Evolutionary conservation across 2,797 vertebrate genomes (phyloP).

Genomic region (Schizopygopsis pylzovi): DNA sequence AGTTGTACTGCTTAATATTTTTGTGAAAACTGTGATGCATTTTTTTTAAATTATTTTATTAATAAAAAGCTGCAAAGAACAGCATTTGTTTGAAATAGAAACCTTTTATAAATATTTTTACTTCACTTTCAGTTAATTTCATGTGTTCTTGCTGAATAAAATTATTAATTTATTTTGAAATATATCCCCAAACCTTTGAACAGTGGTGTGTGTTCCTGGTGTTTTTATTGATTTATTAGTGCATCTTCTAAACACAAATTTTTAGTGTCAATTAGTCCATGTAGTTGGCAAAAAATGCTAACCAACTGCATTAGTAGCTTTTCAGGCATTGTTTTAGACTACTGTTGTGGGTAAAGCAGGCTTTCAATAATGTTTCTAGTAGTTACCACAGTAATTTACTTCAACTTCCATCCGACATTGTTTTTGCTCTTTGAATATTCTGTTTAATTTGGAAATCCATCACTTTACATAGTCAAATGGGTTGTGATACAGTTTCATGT

Average conservation of each 20-base stretch:
- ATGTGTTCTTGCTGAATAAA: background rate
- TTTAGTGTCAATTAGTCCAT: background rate
- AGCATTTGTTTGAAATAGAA: background rate
- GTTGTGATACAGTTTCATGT: background rate
- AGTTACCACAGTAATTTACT: background rate
- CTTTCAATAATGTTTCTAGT: background rate
- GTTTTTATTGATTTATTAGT: background rate
- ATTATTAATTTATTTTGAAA: background rate
- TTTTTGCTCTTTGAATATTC: conserved; percentile 11
- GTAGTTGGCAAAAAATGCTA: background rate
- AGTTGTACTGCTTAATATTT: background rate
- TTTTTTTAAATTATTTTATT: too few relatives aligned
- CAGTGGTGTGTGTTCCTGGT: background rate
- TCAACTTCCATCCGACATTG: background rate
- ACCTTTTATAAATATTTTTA: background rate
- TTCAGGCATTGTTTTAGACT: background rate
- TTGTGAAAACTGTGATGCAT: background rate
- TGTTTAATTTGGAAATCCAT: background rate
- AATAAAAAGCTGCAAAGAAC: background rate
- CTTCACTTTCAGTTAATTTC: background rate
- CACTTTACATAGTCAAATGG: conserved; percentile 29
- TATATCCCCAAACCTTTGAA: background rate
- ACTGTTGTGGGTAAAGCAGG: background rate
- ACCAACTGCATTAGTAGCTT: background rate
- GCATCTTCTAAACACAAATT: background rate